phyloP scores from a whole-genome alignment of 2,113 vertebrate genomes.

The Cyprinodon variegatus region DNA sequence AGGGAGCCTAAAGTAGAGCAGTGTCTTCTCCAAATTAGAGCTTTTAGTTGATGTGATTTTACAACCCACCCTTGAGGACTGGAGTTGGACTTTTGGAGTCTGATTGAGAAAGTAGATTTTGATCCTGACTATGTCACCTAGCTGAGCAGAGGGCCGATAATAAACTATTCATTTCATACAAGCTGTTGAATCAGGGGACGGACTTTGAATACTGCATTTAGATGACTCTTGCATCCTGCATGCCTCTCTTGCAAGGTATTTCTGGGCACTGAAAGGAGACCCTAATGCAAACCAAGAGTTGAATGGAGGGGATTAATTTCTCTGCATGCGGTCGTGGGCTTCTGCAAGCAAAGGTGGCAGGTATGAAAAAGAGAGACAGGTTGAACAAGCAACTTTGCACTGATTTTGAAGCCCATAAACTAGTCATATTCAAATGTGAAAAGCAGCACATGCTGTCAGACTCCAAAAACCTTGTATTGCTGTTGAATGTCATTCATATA shows the following conservation, averaged over 20 bases:
- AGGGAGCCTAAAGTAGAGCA: neutral
- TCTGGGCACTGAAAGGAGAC: neutral
- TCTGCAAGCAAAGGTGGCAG: neutral
- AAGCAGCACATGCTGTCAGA: no score
- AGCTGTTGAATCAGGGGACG: neutral
- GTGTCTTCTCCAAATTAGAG: neutral
- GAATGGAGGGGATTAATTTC: neutral
- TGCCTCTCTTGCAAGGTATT: neutral
- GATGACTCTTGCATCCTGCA: neutral
- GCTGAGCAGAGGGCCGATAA: neutral
- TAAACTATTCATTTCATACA: neutral
- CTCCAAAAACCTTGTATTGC: constrained; percentile 7
- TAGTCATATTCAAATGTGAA: constrained; percentile 26
- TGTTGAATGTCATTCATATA: neutral
- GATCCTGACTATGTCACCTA: no score
- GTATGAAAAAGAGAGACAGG: neutral
- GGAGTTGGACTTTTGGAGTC: neutral
- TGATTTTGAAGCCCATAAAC: constrained; percentile 42
- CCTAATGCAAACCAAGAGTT: neutral
- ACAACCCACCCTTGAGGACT: no score
- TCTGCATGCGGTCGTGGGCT: neutral
- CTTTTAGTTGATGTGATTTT: neutral
- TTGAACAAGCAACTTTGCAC: constrained; percentile 19
- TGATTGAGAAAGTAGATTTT: neutral
- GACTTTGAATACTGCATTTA: neutral